Evolutionary conservation across 2,888 invertebrate species (phyloP).

Genomic region (Mimas tiliae): DNA sequence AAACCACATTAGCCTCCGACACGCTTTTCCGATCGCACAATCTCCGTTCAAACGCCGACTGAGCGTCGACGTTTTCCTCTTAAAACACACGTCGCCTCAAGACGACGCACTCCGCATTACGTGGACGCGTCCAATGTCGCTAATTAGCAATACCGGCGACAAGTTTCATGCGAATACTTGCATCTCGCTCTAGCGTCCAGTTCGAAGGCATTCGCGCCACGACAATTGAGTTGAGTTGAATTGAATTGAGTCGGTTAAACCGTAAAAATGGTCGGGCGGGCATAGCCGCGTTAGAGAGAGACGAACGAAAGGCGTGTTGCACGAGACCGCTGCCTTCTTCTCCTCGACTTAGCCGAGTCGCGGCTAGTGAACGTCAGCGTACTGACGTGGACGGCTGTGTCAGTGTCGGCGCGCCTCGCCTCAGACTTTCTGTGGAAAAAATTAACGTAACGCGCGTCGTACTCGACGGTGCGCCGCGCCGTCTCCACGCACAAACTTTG

Average conservation of each 20-base stretch:
- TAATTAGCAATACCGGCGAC: slow-evolving; percentile 43
- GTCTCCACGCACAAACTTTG: slow-evolving; percentile 41
- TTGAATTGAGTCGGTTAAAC: slow-evolving; percentile 84
- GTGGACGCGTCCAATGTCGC: slow-evolving; percentile 36
- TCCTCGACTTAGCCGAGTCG: slow-evolving; percentile 81
- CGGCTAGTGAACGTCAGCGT: slow-evolving; percentile 81
- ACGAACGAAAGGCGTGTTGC: slow-evolving; percentile 83
- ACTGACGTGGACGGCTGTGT: slow-evolving; percentile 79
- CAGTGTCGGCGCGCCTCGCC: slow-evolving; percentile 59
- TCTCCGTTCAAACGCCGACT: slow-evolving; percentile 67
- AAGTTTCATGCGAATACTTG: slow-evolving; percentile 53
- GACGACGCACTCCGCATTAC: slow-evolving; percentile 34
- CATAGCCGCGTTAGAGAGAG: slow-evolving; percentile 78
- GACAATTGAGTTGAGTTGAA: slow-evolving; percentile 85
- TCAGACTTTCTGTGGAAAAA: slow-evolving; percentile 67
- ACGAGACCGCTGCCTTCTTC: slow-evolving; percentile 84
- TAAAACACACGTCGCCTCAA: slow-evolving; percentile 38
- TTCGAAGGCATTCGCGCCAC: slow-evolving; percentile 80
- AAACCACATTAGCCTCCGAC: slow-evolving; percentile 81
- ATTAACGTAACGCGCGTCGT: slow-evolving; percentile 78
- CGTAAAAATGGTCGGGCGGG: slow-evolving; percentile 83
- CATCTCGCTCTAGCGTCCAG: slow-evolving; percentile 82
- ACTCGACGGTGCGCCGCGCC: slow-evolving; percentile 31
- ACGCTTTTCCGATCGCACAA: slow-evolving; percentile 70
- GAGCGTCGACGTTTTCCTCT: slow-evolving; percentile 51